Evolutionary conservation across 2,797 vertebrate species (phyloP), one percentile per base, ranked within the genome.

Genomic region (Malurus splendens): DNA sequence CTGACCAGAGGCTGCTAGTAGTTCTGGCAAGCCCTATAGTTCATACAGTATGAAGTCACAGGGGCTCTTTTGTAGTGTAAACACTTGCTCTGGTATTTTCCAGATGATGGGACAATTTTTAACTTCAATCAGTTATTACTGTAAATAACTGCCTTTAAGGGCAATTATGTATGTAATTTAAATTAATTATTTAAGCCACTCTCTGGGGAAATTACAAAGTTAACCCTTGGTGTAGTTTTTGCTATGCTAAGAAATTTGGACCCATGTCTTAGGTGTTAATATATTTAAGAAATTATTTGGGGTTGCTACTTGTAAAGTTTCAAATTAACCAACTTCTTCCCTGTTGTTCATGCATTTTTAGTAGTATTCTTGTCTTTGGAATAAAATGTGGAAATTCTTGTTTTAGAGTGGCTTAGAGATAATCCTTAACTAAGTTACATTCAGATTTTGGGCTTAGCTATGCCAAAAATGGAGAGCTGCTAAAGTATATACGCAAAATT

Each of bases 401-500:
- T 71, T 87, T 66, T 33, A 57, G 66, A 83, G 30, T 75, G 77
- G 17, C 59, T 89, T 76, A 60, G 27, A 50, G 45, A 72, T 89
- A 70, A 93, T 98, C 97, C 98, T 99, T 98, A 98, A 98, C 97
- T 47, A 24, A 79, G 19, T 18, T 28, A 17, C 56, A 27, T 96
- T 93, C 95, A 99, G 99, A 99, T 98, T 99, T 99, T 98, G 99
- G 99, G 88, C 98, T 99, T 93, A 99, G 99, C 96, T 99, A 99
- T 72, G 99, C 99, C 93, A 99, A 99, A 97, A 99, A 99, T 3
- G 99, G 99, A 92, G 99, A 99, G 95, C 97, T 99, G 64, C 98
- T 99, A 85, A 99, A 99, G 96, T 99, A 99, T 96, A 99, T 99
- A 96, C 98, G 99, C 93, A 99, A 99, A 98, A 99, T 99, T 27